phyloP scores from a whole-genome alignment of 2,797 vertebrate species.

The Lagodon rhomboides region DNA sequence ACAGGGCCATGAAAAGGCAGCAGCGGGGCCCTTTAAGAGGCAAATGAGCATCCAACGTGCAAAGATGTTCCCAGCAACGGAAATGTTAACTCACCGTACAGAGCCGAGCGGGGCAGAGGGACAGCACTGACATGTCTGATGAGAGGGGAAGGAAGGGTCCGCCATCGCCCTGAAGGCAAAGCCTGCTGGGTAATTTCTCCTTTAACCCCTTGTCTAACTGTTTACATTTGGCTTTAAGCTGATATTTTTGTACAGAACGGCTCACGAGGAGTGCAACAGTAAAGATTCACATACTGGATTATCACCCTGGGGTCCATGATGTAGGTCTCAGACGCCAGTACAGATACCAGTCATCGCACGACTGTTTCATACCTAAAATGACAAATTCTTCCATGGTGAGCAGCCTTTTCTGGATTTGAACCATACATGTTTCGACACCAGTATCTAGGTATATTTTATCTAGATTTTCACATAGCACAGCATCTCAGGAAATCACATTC shows the following conservation, averaged over 20 bases:
- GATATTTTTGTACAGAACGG: conserved; percentile 17
- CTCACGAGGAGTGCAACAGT: not conserved
- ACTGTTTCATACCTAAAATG: not conserved
- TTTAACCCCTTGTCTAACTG: conserved; percentile 50
- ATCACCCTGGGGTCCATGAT: not conserved
- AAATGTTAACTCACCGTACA: conserved; percentile 66
- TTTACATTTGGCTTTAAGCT: conserved; percentile 45
- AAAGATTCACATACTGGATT: conserved; percentile 16
- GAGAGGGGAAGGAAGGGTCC: conserved; percentile 38
- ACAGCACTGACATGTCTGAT: conserved; percentile 44
- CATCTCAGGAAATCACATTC: not conserved
- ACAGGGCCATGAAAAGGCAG: conserved; percentile 74
- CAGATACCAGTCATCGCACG: not conserved
- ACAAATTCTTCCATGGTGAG: too few relatives aligned
- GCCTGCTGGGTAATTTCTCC: conserved; percentile 63
- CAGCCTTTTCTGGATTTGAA: too few relatives aligned
- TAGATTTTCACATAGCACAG: not conserved
- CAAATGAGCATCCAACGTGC: conserved; percentile 76
- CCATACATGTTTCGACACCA: too few relatives aligned
- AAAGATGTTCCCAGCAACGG: conserved; percentile 71
- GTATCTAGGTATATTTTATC: not conserved
- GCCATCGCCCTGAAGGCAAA: conserved; percentile 44
- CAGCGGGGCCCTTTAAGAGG: conserved; percentile 75
- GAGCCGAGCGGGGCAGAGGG: conserved; percentile 36
- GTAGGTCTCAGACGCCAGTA: not conserved